phyloP scores from a whole-genome alignment of 2,888 invertebrate species.

The Eupithecia subfuscata region DNA sequence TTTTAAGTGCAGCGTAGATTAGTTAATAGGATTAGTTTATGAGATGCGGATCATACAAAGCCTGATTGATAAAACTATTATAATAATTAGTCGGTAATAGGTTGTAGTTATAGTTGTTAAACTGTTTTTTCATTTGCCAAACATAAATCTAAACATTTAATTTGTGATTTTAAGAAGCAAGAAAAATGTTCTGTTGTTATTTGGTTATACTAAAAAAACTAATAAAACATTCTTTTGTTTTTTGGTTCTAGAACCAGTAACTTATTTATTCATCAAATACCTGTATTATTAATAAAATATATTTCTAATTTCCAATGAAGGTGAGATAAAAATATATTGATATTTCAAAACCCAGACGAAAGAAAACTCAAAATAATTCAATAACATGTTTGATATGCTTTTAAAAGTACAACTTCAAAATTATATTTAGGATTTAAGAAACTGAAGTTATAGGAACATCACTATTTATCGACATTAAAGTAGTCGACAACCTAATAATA shows the following conservation, averaged over 20 bases:
- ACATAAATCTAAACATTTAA: background rate
- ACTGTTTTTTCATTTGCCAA: background rate
- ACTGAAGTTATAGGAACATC: background rate
- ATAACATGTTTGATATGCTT: background rate
- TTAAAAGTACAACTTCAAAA: background rate
- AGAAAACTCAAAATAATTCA: background rate
- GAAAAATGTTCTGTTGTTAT: background rate
- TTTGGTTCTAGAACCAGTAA: too few relatives aligned
- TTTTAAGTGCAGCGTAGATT: background rate
- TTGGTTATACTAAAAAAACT: too few relatives aligned
- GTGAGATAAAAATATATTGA: background rate
- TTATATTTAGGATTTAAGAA: background rate
- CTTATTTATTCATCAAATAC: too few relatives aligned
- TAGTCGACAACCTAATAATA: slow-evolving; percentile 40
- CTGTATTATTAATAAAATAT: background rate
- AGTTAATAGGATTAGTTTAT: background rate
- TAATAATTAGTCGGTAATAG: background rate
- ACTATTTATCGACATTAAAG: slow-evolving; percentile 29
- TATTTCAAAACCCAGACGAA: background rate
- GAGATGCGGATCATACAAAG: background rate
- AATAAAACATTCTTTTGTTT: too few relatives aligned
- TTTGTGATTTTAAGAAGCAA: background rate
- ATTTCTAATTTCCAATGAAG: background rate
- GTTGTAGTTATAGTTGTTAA: background rate
- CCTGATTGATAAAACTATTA: background rate